Evolutionary conservation across 1,140 invertebrate genomes (phyloP), one percentile per base, ranked within the genome.

Genomic region (Zaprionus camerounensis): DNA sequence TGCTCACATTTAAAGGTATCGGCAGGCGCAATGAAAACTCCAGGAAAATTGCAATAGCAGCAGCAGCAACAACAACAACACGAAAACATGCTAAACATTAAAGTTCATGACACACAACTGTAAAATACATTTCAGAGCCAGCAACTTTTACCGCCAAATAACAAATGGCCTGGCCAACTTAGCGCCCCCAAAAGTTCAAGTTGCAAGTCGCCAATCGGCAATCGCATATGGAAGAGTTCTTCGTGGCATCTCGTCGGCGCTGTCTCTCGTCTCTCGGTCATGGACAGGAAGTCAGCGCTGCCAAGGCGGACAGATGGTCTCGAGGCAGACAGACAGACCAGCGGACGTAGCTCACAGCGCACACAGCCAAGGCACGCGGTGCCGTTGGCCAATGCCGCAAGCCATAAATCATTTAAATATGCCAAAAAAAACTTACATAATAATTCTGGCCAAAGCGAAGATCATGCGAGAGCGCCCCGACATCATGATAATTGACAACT

Each of bases 81-180:
- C 51, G 69, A 79, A 68, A 77, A 61, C 81, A 84, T 84, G 82
- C 82, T 84, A 75, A 85, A 81, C 84, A 88, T 81, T 87, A 88
- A 88, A 88, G 84, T 87, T 87, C 84, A 87, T 90, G 84, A 87
- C 84, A 87, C 84, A 87, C 85, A 87, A 87, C 84, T 90, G 84
- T 90, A 87, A 87, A 90, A 90, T 51, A 51, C 75, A 76, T 81
- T 90, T 90, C 85, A 87, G 58, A 68, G 85, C 66, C 75, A 65
- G 65, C 38, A 80, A 86, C 83, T 86, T 87, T 87, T 87, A 90
- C 80, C 82, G 80, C 75, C 71, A 75, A 81, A 84, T 87, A 87
- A 87, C 82, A 87, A 87, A 87, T 87, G 84, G 84, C 75, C 72
- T 22, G 17, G n/a, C 75, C 85, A 72, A 84, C 84, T 87, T 84